Base-by-base conservation (phyloP, 2,888 invertebrate genomes). In the Cerastis leucographa region DNA sequence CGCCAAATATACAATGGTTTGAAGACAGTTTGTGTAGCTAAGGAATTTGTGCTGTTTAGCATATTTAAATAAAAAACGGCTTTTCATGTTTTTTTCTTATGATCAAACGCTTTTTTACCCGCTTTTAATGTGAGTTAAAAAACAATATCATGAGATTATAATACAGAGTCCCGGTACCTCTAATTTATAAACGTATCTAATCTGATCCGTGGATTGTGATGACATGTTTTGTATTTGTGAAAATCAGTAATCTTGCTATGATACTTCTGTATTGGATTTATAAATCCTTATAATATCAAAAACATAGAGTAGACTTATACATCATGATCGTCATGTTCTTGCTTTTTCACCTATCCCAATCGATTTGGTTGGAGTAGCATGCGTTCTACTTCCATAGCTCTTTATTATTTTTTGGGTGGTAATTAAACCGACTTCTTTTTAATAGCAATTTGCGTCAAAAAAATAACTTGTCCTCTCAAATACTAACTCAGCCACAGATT, bases 1-100 rank as follows among this genome's bases (percentile, higher is more conserved):
- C 46, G 61, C 51, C 49, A 74, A 85, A 71, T 68, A 46, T 77
- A 71, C 67, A 75, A 71, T 66, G 69, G 29, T 35, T 74, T 69
- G 68, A 64, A 84, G 68, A 80, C 68, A 54, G 25, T 74, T 75
- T 62, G 25, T 71, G 56, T 14, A 44, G 76, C 65, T 72, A 61
- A 12, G 44, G 49, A 68, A 71, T 71, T 81, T 68, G 44, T 54
- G 22, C 29, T 64, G 46, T 1, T 81, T 74, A 54, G 51, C 80
- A 64, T 81, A 35, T 35, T 35, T 35, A 64, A 56, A 67, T 70
- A 56, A 83, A 80, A 67, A 78, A 62, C 19, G n/a, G 29, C 11
- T 83, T 56, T 76, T 70, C 19, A 70, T 59, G 46, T 42, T 66
- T 76, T 59, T 68, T 51, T 51, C 17, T 40, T 12, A 40, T 25